A percentile compares a stretch with the other conserved stretches of the same genome.
These are phyloP conservation scores for Mylabris phalerata DNA, from an alignment of 1,140 invertebrate species.

Conservation along the genomic window DNA sequence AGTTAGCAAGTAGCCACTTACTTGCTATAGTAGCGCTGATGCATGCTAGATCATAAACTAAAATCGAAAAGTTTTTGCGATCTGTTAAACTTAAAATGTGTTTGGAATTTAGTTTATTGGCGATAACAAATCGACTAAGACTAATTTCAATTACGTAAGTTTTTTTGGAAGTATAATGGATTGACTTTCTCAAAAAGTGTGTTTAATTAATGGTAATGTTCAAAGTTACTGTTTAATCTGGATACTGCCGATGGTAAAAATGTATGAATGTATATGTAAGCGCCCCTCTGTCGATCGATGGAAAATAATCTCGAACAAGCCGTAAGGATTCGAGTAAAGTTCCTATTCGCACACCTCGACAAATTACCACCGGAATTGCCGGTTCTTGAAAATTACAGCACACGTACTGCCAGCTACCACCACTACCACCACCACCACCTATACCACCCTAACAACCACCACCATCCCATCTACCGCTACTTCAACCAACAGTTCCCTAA, in stretches of 20 bases:
- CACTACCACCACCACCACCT: too few relatives aligned
- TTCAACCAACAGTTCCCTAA: too few relatives aligned
- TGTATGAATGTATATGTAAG: constrained; percentile 10
- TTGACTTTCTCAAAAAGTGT: constrained; percentile 3
- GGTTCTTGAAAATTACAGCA: constrained; percentile 14
- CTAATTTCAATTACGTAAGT: constrained; percentile 3
- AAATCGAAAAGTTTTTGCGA: neutral
- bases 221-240: constrained; percentile 14
- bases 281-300: constrained; percentile 17
- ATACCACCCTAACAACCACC: neutral
- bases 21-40: constrained; percentile 5
- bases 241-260: constrained; percentile 13
- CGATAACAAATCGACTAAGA: constrained; percentile 10
- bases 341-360: constrained; percentile 18
- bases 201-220: neutral
- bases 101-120: constrained; percentile 8
- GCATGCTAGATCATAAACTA: constrained; percentile 12
- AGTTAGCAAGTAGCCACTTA: constrained; percentile 6
- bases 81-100: neutral
- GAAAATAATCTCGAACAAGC: constrained; percentile 24
- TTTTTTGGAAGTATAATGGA: constrained; percentile 1
- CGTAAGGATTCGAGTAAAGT: constrained; percentile 19
- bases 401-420: neutral
- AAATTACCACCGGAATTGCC: constrained; percentile 18
- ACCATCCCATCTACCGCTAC: too few relatives aligned